Evolutionary conservation across 2,888 invertebrate species (phyloP).

Genomic region (Aphrophora alni): DNA sequence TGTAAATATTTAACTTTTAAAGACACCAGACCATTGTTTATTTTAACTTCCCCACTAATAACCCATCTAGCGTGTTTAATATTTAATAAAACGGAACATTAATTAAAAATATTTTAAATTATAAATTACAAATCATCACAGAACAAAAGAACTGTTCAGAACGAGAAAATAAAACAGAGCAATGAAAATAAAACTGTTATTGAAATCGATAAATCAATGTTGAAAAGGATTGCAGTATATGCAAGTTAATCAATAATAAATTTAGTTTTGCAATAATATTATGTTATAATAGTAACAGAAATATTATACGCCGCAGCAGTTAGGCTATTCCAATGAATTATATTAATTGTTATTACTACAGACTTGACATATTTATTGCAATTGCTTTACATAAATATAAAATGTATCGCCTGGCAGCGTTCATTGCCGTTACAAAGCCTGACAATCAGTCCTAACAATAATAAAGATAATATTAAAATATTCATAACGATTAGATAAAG

Average conservation of each 20-base stretch:
- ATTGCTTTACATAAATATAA: background rate
- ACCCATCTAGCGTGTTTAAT: too few relatives aligned
- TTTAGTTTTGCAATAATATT: background rate
- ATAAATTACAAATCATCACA: too few relatives aligned
- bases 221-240: background rate
- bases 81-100: too few relatives aligned
- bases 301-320: background rate
- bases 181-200: background rate
- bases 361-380: background rate
- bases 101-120: too few relatives aligned
- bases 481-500: background rate
- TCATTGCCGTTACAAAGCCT: background rate
- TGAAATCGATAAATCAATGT: background rate
- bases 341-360: conserved; percentile 6
- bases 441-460: background rate
- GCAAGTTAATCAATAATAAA: background rate
- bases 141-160: too few relatives aligned
- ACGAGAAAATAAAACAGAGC: background rate
- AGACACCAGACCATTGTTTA: too few relatives aligned
- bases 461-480: conserved; percentile 6
- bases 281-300: background rate
- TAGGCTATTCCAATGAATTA: background rate
- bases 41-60: too few relatives aligned
- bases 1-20: too few relatives aligned
- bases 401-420: background rate